These are phyloP conservation scores for Halichoeres trimaculatus DNA, from an alignment of 2,113 vertebrate genomes.

Conservation along the genomic window DNA sequence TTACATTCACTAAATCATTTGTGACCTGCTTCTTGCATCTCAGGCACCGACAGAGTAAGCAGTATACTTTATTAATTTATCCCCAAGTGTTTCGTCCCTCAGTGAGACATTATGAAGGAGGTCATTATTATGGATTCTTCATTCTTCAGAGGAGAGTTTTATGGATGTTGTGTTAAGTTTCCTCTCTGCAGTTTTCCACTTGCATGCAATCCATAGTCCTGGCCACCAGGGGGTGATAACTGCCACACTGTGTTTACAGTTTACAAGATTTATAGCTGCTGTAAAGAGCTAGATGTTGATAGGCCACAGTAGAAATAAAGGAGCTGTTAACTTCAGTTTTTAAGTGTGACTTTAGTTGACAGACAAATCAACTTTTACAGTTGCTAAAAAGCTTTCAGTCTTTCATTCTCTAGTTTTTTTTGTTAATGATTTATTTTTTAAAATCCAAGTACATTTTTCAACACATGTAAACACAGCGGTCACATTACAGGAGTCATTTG, in stretches of 20 bases:
- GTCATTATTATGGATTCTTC: background rate
- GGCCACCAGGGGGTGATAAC: constrained; percentile 71
- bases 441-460: too few species aligned
- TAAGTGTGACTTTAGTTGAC: background rate
- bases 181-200: background rate
- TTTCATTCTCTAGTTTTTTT: too few species aligned
- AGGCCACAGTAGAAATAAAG: constrained; percentile 22
- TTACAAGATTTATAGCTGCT: constrained; percentile 33
- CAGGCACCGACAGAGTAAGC: background rate
- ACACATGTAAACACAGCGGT: too few species aligned
- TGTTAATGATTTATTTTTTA: too few species aligned
- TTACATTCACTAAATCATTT: background rate
- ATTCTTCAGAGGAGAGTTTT: constrained; percentile 2
- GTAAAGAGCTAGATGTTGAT: constrained; percentile 33
- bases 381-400: constrained; percentile 5
- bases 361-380: background rate
- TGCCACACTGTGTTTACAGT: constrained; percentile 27
- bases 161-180: constrained; percentile 1
- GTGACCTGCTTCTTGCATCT: background rate
- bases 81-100: background rate
- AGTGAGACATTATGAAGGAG: background rate
- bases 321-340: constrained; percentile 19
- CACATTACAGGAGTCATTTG: too few species aligned
- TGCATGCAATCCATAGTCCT: constrained; percentile 22
- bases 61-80: constrained; percentile 34